Conservation (phyloP, 2,113 vertebrate genomes). For the Vombatus ursinus region DNA sequence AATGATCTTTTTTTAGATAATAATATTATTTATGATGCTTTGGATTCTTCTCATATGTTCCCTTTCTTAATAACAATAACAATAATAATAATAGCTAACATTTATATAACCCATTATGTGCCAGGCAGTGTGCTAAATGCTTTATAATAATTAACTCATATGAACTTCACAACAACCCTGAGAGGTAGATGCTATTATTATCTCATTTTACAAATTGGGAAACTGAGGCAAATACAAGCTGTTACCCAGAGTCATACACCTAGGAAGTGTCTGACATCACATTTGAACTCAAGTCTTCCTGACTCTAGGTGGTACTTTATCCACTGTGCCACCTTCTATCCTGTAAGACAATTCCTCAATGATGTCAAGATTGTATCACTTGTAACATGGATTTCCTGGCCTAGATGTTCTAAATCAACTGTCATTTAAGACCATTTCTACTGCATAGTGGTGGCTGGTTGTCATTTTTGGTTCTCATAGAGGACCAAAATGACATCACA, state of each 20-base stretch:
- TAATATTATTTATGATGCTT: no score
- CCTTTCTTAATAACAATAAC: neutral
- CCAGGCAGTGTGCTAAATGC: neutral
- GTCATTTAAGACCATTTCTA: neutral
- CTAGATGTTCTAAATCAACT: neutral
- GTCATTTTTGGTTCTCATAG: no score
- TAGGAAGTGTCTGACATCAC: no score
- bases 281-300: no score
- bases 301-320: neutral
- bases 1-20: no score
- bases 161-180: neutral
- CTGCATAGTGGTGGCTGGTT: no score
- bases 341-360: neutral
- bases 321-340: neutral
- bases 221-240: neutral
- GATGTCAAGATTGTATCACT: neutral
- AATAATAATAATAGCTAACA: neutral
- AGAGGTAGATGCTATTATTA: neutral
- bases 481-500: no score
- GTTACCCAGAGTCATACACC: no score
- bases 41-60: neutral
- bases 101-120: neutral
- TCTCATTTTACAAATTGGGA: neutral
- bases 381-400: neutral
- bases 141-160: neutral